Conservation (phyloP, 2,113 vertebrate genomes). For the Anser brachyrhynchus region DNA sequence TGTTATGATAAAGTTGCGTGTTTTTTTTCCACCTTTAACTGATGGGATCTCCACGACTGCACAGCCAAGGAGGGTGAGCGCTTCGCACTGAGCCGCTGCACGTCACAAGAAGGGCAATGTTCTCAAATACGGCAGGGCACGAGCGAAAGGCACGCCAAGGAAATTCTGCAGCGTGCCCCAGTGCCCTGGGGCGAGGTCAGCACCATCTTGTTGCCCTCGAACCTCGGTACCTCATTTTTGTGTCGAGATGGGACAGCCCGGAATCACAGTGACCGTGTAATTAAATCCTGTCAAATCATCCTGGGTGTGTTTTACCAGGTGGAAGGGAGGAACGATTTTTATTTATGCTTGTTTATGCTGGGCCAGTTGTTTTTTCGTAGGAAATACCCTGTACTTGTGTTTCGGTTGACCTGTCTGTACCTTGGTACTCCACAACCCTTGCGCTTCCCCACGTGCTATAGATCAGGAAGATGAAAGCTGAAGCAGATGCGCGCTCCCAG, state of each 20-base stretch:
- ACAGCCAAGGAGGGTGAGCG: too few species aligned
- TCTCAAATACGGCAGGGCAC: fast-evolving
- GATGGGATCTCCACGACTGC: background rate
- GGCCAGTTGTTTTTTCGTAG: background rate
- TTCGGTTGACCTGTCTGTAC: background rate
- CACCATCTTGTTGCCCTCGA: fast-evolving
- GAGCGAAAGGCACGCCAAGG: background rate
- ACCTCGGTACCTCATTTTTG: background rate
- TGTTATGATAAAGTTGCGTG: fast-evolving
- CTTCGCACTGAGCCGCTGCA: background rate
- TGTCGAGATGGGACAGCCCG: background rate
- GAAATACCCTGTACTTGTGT: background rate
- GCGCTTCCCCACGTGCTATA: fast-evolving
- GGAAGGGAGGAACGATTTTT: background rate
- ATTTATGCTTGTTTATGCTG: background rate
- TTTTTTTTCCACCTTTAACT: background rate
- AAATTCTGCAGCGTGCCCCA: background rate
- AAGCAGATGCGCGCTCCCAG: fast-evolving
- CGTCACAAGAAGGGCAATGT: fast-evolving
- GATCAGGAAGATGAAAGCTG: background rate
- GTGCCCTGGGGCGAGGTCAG: background rate
- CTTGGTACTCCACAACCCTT: background rate
- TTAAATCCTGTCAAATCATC: background rate
- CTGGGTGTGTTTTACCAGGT: background rate
- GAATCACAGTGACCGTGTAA: background rate